phyloP scores from a whole-genome alignment of 1,140 invertebrate genomes.

The Prorops nasuta region DNA sequence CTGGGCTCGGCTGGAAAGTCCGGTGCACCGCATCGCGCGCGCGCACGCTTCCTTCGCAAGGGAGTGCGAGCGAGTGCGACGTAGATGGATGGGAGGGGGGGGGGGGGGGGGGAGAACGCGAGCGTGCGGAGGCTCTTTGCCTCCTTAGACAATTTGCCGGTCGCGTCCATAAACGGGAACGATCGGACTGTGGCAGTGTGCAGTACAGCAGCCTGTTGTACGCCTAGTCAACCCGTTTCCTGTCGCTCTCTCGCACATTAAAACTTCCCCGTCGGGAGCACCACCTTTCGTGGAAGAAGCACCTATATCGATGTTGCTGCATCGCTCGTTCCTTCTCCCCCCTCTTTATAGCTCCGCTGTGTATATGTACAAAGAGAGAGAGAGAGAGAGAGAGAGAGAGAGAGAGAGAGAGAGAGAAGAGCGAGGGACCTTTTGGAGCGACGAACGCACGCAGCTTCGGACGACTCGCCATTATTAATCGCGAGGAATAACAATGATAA shows the following conservation, averaged over 20 bases:
- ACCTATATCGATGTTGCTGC: slow-evolving; percentile 8
- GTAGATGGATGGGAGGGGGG: too few species aligned
- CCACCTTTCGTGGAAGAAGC: slow-evolving; percentile 11
- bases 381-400: too few species aligned
- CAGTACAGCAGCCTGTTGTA: not conserved
- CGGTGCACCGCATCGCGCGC: slow-evolving; percentile 19
- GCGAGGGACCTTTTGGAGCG: too few species aligned
- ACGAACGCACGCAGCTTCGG: too few species aligned
- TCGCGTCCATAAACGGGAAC: slow-evolving; percentile 30
- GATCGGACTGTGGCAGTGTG: not conserved
- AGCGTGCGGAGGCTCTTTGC: too few species aligned
- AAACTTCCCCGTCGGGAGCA: slow-evolving; percentile 17
- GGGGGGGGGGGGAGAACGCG: too few species aligned
- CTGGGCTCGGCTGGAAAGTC: slow-evolving; percentile 10
- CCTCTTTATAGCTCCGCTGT: too few species aligned
- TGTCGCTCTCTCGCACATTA: slow-evolving; percentile 31
- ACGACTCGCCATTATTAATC: too few species aligned
- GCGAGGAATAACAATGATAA: too few species aligned
- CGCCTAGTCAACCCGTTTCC: slow-evolving; percentile 27
- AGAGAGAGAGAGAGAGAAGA: too few species aligned
- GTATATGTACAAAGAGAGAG: too few species aligned
- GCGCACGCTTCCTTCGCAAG: not conserved
- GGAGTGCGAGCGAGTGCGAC: too few species aligned
- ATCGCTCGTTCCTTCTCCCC: slow-evolving; percentile 12
- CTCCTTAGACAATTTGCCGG: slow-evolving; percentile 31